These are phyloP conservation scores for Nasonovia ribisnigri DNA, from an alignment of 2,888 invertebrate species.

Conservation along the genomic window DNA sequence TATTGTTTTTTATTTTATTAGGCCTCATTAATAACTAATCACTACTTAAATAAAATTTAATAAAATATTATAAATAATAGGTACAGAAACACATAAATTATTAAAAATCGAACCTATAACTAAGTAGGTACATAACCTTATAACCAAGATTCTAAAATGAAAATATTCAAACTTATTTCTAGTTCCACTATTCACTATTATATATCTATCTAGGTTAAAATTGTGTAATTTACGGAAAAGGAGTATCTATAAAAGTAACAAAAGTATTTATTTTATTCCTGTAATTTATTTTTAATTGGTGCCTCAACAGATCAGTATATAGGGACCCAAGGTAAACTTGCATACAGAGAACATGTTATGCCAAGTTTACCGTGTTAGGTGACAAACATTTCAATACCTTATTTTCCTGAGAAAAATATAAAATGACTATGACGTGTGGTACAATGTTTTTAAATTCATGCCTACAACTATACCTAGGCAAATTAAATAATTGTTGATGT, in stretches of 20 bases:
- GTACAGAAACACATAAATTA: not conserved
- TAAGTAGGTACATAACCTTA: not conserved
- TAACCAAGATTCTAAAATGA: not conserved
- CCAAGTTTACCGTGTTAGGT: conserved; percentile 30
- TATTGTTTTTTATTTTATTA: too few relatives aligned
- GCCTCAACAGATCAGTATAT: conserved; percentile 9
- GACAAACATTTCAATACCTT: conserved; percentile 30
- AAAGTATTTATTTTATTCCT: not conserved
- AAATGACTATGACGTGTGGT: not conserved
- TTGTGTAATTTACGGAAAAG: not conserved
- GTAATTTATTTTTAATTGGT: conserved; percentile 48
- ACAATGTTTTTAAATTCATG: not conserved
- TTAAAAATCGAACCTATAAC: too few relatives aligned
- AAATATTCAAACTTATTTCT: not conserved
- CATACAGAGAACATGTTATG: not conserved
- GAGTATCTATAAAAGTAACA: not conserved
- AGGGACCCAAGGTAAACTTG: conserved; percentile 34
- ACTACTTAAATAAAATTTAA: not conserved
- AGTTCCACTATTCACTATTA: not conserved
- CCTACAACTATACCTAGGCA: not conserved
- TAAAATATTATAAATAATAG: not conserved
- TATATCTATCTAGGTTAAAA: not conserved
- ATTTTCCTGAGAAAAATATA: not conserved
- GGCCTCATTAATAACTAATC: not conserved
- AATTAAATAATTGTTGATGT: not conserved